Conservation (phyloP, 2,113 vertebrate species). For the Sebastes fasciatus region DNA sequence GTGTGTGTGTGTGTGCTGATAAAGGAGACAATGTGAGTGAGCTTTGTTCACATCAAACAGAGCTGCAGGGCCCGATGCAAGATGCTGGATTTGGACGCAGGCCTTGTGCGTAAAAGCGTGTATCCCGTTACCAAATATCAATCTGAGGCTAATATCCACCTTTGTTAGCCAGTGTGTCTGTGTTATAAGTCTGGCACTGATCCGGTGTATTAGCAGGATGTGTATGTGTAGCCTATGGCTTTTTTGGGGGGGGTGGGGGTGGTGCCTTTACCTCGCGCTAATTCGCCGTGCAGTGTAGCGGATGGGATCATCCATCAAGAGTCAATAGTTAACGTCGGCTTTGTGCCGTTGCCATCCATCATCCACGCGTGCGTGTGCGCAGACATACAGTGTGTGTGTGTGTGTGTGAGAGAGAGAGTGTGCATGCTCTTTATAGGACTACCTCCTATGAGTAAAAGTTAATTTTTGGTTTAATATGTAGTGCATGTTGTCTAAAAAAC, state of each 20-base stretch:
- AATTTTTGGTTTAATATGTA: too few species aligned
- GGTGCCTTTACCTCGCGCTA: slow-evolving; percentile 65
- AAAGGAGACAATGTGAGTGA: slow-evolving; percentile 46
- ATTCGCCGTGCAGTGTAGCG: slow-evolving; percentile 73
- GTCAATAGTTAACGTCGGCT: slow-evolving; percentile 86
- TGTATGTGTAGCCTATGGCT: slow-evolving; percentile 6
- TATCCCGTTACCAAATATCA: slow-evolving; percentile 56
- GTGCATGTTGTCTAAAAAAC: too few species aligned
- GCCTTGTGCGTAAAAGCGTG: slow-evolving; percentile 57
- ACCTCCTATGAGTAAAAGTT: slow-evolving; percentile 36
- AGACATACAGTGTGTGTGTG: slow-evolving; percentile 14
- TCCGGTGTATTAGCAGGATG: background rate
- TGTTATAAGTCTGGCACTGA: slow-evolving; percentile 46
- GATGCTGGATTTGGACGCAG: slow-evolving; percentile 29
- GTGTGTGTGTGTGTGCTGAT: slow-evolving; percentile 34
- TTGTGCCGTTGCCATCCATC: slow-evolving; percentile 83
- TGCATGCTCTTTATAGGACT: slow-evolving; percentile 58
- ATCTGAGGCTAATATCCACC: slow-evolving; percentile 31
- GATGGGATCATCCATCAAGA: slow-evolving; percentile 86
- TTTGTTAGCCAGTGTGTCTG: slow-evolving; percentile 41
- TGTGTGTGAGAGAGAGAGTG: slow-evolving; percentile 31
- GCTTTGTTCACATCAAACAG: slow-evolving; percentile 67
- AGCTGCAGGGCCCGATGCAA: slow-evolving; percentile 7
- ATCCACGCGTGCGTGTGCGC: slow-evolving; percentile 58
- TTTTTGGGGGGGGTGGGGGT: background rate